Percentiles rank a stretch among this genome's conserved stretches.
Conservation (phyloP, 2,888 invertebrate genomes). For the Campoplex nolae region DNA sequence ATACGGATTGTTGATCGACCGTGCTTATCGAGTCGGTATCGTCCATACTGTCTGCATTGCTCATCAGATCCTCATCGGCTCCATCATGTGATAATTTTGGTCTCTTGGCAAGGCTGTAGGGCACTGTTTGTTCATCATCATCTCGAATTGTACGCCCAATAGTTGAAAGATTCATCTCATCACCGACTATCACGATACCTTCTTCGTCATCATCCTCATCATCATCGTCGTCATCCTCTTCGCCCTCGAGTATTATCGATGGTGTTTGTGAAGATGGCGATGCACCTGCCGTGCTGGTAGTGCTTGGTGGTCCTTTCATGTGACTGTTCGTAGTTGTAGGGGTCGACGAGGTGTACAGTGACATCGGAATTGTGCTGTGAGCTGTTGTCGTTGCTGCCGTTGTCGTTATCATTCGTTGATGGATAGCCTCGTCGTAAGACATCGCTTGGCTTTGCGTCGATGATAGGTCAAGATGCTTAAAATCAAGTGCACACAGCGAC, state of each 20-base stretch:
- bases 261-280: constrained; percentile 78
- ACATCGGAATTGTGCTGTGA: constrained; percentile 83
- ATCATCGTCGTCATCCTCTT: constrained; percentile 85
- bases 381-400: constrained; percentile 86
- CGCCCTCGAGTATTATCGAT: constrained; percentile 78
- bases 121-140: constrained; percentile 87
- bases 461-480: constrained; percentile 88
- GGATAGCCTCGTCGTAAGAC: constrained; percentile 85
- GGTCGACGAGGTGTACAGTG: constrained; percentile 85
- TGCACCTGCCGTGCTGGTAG: constrained; percentile 84
- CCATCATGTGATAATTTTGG: constrained; percentile 86
- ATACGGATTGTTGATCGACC: constrained; percentile 77
- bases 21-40: constrained; percentile 82
- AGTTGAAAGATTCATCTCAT: constrained; percentile 83
- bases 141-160: constrained; percentile 78
- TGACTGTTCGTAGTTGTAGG: constrained; percentile 85
- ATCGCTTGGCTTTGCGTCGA: constrained; percentile 83
- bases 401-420: constrained; percentile 87
- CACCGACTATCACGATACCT: constrained; percentile 92
- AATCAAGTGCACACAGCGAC: constrained; percentile 86
- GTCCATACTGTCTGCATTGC: constrained; percentile 89
- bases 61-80: constrained; percentile 86
- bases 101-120: constrained; percentile 89
- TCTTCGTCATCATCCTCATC: constrained; percentile 88
- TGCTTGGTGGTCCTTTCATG: constrained; percentile 84